phyloP scores from a whole-genome alignment of 2,888 invertebrate species.

The Heterodera filipjevi region DNA sequence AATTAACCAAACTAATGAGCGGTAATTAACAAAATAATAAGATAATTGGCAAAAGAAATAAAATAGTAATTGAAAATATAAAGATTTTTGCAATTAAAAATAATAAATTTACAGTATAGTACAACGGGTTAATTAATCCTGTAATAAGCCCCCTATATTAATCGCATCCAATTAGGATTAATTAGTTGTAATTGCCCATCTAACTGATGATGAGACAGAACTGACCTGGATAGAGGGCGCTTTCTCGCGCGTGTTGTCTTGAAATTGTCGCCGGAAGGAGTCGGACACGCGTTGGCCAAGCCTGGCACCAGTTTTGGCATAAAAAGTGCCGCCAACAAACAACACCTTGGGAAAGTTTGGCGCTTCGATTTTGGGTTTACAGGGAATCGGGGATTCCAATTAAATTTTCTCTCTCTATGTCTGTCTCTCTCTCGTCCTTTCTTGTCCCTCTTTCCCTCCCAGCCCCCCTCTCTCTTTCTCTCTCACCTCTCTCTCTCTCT shows the following conservation, averaged over 20 bases:
- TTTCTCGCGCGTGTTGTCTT: conserved; percentile 47
- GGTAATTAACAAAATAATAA: too few species aligned
- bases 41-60: too few species aligned
- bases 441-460: too few species aligned
- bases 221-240: conserved; percentile 42
- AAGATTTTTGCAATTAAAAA: neutral
- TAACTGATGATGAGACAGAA: neutral
- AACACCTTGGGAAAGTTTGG: conserved; percentile 33
- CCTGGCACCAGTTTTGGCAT: conserved; percentile 37
- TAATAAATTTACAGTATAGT: conserved; percentile 6
- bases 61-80: too few species aligned
- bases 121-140: too few species aligned
- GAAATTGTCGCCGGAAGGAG: conserved; percentile 42
- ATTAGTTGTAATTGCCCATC: neutral
- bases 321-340: conserved; percentile 46
- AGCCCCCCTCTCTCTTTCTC: too few species aligned
- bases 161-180: too few species aligned
- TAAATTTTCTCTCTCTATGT: too few species aligned
- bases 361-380: neutral
- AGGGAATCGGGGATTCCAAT: too few species aligned
- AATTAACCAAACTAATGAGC: too few species aligned
- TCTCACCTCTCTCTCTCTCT: too few species aligned
- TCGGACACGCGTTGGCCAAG: conserved; percentile 23
- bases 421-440: neutral
- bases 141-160: too few species aligned